Evolutionary conservation across 2,888 invertebrate species (phyloP).

Genomic region (Callinectes sapidus): DNA sequence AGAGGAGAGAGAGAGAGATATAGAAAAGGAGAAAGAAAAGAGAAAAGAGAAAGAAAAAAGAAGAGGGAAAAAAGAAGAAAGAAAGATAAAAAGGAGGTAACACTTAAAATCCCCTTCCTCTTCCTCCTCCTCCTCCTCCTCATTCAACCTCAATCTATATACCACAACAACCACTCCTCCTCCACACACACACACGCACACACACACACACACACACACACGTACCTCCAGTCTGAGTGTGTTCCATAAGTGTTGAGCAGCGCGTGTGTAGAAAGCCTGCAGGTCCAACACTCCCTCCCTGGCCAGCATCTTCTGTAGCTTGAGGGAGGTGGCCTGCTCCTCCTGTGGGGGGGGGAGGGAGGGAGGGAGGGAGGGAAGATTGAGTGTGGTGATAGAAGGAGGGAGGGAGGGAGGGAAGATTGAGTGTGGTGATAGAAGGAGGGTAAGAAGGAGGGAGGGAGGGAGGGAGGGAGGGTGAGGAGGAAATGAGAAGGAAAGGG

Average conservation of each 20-base stretch:
- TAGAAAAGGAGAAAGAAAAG: no score
- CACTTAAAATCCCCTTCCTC: no score
- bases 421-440: not conserved
- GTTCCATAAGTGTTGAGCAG: constrained; percentile 46
- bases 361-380: not conserved
- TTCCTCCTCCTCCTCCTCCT: no score
- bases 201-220: no score
- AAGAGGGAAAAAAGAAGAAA: no score
- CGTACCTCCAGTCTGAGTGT: constrained; percentile 6
- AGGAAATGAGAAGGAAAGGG: not conserved
- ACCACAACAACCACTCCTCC: no score
- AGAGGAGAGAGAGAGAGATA: no score
- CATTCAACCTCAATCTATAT: no score
- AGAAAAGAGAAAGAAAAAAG: no score
- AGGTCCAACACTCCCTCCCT: constrained; percentile 40
- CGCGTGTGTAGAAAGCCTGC: constrained; percentile 49
- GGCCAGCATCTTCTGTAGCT: constrained; percentile 39
- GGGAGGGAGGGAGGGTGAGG: not conserved
- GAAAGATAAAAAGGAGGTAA: no score
- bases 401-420: not conserved
- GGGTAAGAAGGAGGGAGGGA: not conserved
- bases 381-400: no score
- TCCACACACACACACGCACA: no score
- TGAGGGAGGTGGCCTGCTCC: constrained; percentile 32
- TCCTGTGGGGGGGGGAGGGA: not conserved